Conservation (phyloP, 2,113 vertebrate species). For the Protobothrops flavoviridis region DNA sequence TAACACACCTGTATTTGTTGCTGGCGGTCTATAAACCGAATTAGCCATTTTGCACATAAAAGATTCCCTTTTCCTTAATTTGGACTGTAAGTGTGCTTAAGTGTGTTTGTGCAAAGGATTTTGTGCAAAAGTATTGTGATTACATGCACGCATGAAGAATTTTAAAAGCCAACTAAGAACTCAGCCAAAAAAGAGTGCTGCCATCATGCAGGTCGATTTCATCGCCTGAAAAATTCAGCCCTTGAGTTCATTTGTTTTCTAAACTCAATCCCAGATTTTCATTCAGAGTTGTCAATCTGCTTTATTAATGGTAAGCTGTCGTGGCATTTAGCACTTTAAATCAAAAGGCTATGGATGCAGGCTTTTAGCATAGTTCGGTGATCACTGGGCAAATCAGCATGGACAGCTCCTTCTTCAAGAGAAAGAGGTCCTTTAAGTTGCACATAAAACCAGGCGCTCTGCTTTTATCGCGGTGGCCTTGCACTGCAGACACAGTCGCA, state of each 20-base stretch:
- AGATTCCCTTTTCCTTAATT: slow-evolving; percentile 3
- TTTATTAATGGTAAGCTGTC: slow-evolving; percentile 54
- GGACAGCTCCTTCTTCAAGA: slow-evolving; percentile 33
- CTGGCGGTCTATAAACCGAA: background rate
- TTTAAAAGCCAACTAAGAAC: slow-evolving; percentile 27
- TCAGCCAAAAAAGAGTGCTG: slow-evolving; percentile 1
- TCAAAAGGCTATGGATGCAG: slow-evolving; percentile 55
- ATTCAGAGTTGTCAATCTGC: slow-evolving; percentile 50
- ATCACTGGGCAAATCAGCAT: slow-evolving; percentile 33
- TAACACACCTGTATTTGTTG: background rate
- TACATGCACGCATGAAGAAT: slow-evolving; percentile 26
- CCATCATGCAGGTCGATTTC: background rate
- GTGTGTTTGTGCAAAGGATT: background rate
- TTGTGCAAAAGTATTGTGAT: slow-evolving; percentile 47
- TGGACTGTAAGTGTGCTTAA: slow-evolving; percentile 40
- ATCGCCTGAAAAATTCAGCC: slow-evolving; percentile 18
- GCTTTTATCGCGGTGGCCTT: slow-evolving; percentile 85
- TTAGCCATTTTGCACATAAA: slow-evolving; percentile 5
- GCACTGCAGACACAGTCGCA: slow-evolving; percentile 91
- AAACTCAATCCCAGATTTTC: slow-evolving; percentile 53
- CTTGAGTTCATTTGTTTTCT: slow-evolving; percentile 35
- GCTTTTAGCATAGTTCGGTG: slow-evolving; percentile 57
- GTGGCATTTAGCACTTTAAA: slow-evolving; percentile 54
- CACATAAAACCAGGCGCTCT: slow-evolving; percentile 3
- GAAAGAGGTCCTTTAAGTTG: slow-evolving; percentile 44